phyloP scores from a whole-genome alignment of 1,140 invertebrate species.

The Aphelenchoides avenae region DNA sequence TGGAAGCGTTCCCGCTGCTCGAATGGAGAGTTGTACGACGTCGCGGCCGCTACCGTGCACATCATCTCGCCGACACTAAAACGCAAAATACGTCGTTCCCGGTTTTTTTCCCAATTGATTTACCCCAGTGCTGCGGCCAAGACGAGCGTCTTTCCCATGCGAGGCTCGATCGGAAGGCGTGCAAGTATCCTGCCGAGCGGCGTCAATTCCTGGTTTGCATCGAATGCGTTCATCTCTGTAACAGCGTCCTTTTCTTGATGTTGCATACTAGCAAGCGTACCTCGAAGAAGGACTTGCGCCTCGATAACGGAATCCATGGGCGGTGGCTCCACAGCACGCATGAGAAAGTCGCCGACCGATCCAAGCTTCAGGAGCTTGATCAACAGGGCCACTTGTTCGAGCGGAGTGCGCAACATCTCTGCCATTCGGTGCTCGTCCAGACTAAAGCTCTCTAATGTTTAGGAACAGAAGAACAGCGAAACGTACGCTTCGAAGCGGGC shows the following conservation, averaged over 20 bases:
- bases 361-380: conserved; percentile 64
- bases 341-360: conserved; percentile 61
- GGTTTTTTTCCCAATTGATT: conserved; percentile 16
- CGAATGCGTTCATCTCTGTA: conserved; percentile 63
- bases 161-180: conserved; percentile 63
- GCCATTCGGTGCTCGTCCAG: conserved; percentile 63
- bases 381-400: conserved; percentile 59
- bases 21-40: conserved; percentile 78
- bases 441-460: conserved; percentile 33
- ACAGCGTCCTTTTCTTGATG: conserved; percentile 33
- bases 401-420: conserved; percentile 64
- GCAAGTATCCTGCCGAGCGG: conserved; percentile 63
- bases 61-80: conserved; percentile 44
- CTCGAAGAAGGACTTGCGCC: conserved; percentile 62
- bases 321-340: conserved; percentile 64
- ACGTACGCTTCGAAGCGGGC: conserved; percentile 38
- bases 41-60: conserved; percentile 77
- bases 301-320: conserved; percentile 64
- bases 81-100: conserved; percentile 1
- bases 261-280: conserved; percentile 33
- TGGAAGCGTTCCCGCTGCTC: conserved; percentile 61
- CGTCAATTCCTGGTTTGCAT: conserved; percentile 63
- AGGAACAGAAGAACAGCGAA: not conserved
- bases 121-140: conserved; percentile 61
- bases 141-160: conserved; percentile 64